Percentiles rank a stretch among this genome's conserved stretches.
phyloP scores from a whole-genome alignment of 2,113 vertebrate species.

The Gallinago paraguaiae region DNA sequence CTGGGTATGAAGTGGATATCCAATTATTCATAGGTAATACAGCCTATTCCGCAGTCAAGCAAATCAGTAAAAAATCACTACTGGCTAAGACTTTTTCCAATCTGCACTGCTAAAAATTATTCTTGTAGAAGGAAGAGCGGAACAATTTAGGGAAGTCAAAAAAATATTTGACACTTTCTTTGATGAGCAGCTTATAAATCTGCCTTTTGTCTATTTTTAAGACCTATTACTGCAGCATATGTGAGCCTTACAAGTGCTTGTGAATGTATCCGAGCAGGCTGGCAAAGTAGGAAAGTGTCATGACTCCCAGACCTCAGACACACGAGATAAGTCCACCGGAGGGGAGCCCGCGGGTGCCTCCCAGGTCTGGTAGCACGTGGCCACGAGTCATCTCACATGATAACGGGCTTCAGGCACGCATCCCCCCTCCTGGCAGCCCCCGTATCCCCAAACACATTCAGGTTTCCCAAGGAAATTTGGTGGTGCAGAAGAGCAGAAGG shows the following conservation, averaged over 20 bases:
- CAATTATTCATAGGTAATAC: neutral
- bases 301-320: neutral
- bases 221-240: neutral
- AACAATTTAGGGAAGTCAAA: neutral
- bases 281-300: neutral
- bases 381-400: rapidly evolving
- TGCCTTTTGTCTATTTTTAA: conserved; percentile 25
- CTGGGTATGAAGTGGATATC: neutral
- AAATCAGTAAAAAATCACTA: neutral
- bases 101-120: neutral
- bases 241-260: neutral
- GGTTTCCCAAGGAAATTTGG: neutral
- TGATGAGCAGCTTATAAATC: neutral
- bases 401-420: neutral
- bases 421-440: rapidly evolving
- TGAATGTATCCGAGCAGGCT: neutral
- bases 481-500: neutral
- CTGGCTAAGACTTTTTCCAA: neutral
- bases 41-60: neutral
- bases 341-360: rapidly evolving
- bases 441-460: neutral
- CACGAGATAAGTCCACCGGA: neutral
- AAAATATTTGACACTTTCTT: neutral
- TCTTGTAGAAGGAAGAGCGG: neutral
- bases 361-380: neutral